Conservation (phyloP, 2,113 vertebrate species). For the Apeltes quadracus region DNA sequence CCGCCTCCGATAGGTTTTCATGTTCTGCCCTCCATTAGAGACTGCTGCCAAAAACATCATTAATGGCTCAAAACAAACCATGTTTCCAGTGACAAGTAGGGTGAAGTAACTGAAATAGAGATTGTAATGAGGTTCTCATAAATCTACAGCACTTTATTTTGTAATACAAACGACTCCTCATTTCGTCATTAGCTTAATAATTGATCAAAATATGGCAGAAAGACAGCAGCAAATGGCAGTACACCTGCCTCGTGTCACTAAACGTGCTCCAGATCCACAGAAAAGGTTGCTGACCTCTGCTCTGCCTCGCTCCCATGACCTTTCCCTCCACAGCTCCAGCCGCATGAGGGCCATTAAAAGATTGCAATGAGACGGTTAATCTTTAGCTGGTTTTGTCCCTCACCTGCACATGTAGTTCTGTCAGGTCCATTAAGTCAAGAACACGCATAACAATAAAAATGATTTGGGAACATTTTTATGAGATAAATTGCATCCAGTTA, state of each 20-base stretch:
- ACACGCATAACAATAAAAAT: no score
- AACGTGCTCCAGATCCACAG: slow-evolving; percentile 28
- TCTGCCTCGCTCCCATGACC: slow-evolving; percentile 20
- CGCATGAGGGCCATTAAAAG: slow-evolving; percentile 35
- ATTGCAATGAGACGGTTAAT: slow-evolving; percentile 38
- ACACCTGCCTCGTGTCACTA: slow-evolving; percentile 5
- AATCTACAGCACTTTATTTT: slow-evolving; percentile 9
- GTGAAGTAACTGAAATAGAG: background rate
- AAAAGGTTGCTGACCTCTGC: slow-evolving; percentile 40
- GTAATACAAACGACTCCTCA: background rate
- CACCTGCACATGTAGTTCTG: background rate
- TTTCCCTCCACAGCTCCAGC: slow-evolving; percentile 18
- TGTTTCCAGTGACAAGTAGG: background rate
- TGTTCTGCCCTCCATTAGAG: slow-evolving; percentile 2
- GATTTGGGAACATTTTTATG: no score
- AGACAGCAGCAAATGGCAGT: background rate
- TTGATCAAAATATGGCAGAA: slow-evolving; percentile 17
- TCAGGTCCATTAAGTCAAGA: no score
- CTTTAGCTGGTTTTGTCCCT: slow-evolving; percentile 27
- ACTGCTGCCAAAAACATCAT: background rate
- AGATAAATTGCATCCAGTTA: no score
- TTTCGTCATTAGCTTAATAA: background rate
- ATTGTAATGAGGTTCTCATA: background rate
- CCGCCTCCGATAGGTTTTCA: background rate
- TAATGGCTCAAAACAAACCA: background rate